A percentile compares a stretch with the other conserved stretches of the same genome.
Evolutionary conservation across 2,888 invertebrate species (phyloP).

Genomic region (Carterocephalus palaemon): DNA sequence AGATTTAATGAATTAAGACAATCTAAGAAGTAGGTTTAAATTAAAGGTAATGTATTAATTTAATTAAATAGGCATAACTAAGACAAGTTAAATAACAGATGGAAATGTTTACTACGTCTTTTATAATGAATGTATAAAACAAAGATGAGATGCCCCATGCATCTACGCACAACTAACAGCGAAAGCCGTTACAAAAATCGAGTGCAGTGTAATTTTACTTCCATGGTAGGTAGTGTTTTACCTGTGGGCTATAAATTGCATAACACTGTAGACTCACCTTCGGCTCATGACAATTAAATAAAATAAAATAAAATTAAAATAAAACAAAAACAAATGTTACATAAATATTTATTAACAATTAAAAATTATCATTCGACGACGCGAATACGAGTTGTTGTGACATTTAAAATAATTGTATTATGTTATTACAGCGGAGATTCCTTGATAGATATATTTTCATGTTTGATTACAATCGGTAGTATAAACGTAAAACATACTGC

Average conservation of each 20-base stretch:
- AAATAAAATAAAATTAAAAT: constrained; percentile 43
- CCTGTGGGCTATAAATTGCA: constrained; percentile 70
- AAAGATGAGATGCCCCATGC: constrained; percentile 54
- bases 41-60: too few species aligned
- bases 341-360: constrained; percentile 78
- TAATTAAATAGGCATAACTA: too few species aligned
- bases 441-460: constrained; percentile 30
- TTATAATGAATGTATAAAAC: constrained; percentile 37
- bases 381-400: constrained; percentile 58
- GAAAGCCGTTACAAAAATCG: constrained; percentile 47
- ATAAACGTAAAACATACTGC: constrained; percentile 23
- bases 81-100: too few species aligned
- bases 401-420: constrained; percentile 42
- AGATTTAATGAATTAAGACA: too few species aligned
- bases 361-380: constrained; percentile 59
- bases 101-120: constrained; percentile 2
- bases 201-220: constrained; percentile 23
- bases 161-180: constrained; percentile 59
- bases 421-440: constrained; percentile 62
- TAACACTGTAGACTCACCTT: constrained; percentile 71
- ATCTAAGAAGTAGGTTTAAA: too few species aligned
- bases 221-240: constrained; percentile 16
- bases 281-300: constrained; percentile 28
- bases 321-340: constrained; percentile 65
- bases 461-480: constrained; percentile 27